Evolutionary conservation across 2,113 vertebrate genomes (phyloP), one percentile per base, ranked within the genome.

Genomic region (Dipodomys spectabilis): DNA sequence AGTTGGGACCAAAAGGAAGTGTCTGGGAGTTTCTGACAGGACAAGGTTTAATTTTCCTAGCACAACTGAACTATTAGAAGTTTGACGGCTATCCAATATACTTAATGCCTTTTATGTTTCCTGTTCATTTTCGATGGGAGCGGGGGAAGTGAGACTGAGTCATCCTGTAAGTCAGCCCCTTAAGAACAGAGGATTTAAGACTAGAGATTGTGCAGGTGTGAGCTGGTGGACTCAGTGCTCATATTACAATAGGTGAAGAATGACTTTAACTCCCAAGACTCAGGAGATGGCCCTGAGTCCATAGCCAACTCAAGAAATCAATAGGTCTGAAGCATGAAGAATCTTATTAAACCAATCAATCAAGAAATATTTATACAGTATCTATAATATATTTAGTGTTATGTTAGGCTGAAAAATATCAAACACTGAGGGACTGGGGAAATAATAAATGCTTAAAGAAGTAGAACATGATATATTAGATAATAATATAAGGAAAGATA

Each of bases 91-190:
- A 57, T 80, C 75, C 81, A 94, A 71, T 49, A 93, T 39, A 69
- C 60, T 92, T 71, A 92, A 77, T 88, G 80, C 57, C 65, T 92
- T 95, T 96, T 94, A 82, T 84, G 71, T 91, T 96, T 94, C 93
- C 93, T 97, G 82, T 93, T 92, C 93, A 69, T 80, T 93, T 81
- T 23, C 60, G 57, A 90, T 88, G 30, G 28, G 78, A 85, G 67
- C 82, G 72, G 44, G 39, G 32, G 57, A 94, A 96, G 88, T 62
- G 64, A 95, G 28, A 79, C 25, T 67, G 72, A 90, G 60, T 60
- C 84, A 95, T 91, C 82, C 74, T 90, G 57, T 67, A 65, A 86
- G 67, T 77, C 39, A 82, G 71, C 25, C 79, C 39, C 82, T 60
- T 84, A 86, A 89, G 90, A 86, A 74, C 0, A 92, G 67, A 93